These are phyloP conservation scores for Caenorhabditis remanei DNA, from an alignment of 1,140 invertebrate genomes.

Conservation along the genomic window DNA sequence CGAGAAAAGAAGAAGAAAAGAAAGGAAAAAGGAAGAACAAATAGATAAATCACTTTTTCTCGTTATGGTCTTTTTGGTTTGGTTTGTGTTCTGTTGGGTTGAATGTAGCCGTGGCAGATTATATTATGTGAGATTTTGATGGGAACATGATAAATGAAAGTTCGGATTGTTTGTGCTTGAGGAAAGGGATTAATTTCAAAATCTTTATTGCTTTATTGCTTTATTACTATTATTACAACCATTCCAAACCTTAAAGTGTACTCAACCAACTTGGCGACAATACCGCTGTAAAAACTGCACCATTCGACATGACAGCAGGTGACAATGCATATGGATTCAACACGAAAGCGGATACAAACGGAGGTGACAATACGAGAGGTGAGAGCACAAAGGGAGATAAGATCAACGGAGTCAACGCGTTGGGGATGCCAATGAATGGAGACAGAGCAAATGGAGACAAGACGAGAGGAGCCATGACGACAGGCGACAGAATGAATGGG, in stretches of 20 bases:
- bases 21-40: not conserved
- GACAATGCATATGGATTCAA: constrained; percentile 73
- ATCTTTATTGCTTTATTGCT: constrained; percentile 18
- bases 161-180: too few relatives aligned
- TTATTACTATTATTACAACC: not conserved
- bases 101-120: too few relatives aligned
- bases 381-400: constrained; percentile 65
- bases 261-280: constrained; percentile 75
- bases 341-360: constrained; percentile 70
- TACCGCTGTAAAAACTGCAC: constrained; percentile 69
- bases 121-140: too few relatives aligned
- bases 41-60: not conserved
- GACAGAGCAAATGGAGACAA: constrained; percentile 64
- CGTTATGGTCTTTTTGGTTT: not conserved
- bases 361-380: constrained; percentile 66
- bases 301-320: constrained; percentile 68
- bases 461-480: constrained; percentile 62
- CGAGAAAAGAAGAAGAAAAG: not conserved
- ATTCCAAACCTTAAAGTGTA: constrained; percentile 21
- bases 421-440: constrained; percentile 61
- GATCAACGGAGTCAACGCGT: constrained; percentile 64
- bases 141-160: too few relatives aligned
- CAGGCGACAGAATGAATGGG: constrained; percentile 60
- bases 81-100: not conserved
- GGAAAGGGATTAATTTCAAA: too few relatives aligned